Percentiles rank a stretch among this genome's conserved stretches.
These are phyloP conservation scores for Melanotaenia maccullochi DNA, from an alignment of 2,797 vertebrate genomes.

Conservation along the genomic window DNA sequence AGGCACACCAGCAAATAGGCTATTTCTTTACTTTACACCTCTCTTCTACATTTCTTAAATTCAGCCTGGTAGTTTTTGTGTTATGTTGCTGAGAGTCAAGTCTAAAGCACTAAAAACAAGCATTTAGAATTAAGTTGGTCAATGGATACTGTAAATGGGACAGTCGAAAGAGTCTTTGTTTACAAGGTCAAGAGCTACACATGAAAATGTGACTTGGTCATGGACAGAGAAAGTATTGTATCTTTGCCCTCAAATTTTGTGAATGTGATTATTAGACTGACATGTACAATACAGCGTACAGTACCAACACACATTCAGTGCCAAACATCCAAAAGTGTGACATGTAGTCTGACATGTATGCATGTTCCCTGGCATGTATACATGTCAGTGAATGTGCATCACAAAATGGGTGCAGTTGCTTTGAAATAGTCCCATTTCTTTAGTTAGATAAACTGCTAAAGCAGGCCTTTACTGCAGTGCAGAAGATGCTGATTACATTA, in stretches of 20 bases:
- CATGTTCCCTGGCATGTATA: background rate
- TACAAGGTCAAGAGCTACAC: background rate
- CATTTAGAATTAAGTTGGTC: too few species aligned
- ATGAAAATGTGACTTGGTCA: background rate
- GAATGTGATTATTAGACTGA: background rate
- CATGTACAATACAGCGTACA: background rate
- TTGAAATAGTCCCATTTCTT: background rate
- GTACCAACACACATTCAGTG: background rate
- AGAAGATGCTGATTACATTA: constrained; percentile 42
- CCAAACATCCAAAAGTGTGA: background rate
- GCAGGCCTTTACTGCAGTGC: constrained; percentile 5
- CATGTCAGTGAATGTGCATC: background rate
- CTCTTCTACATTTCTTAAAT: too few species aligned
- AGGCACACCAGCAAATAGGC: background rate
- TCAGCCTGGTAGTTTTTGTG: background rate
- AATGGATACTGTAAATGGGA: too few species aligned
- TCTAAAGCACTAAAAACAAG: too few species aligned
- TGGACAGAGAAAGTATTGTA: background rate
- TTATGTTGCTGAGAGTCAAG: background rate
- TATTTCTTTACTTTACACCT: too few species aligned
- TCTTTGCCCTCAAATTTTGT: background rate
- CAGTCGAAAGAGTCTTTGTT: too few species aligned
- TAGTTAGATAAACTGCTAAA: constrained; percentile 10
- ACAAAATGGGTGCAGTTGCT: background rate
- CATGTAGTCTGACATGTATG: background rate